Percentiles rank a stretch among this genome's conserved stretches.
phyloP scores from a whole-genome alignment of 92 coral and sea anemone genomes.

The Heliopora coerulea region DNA sequence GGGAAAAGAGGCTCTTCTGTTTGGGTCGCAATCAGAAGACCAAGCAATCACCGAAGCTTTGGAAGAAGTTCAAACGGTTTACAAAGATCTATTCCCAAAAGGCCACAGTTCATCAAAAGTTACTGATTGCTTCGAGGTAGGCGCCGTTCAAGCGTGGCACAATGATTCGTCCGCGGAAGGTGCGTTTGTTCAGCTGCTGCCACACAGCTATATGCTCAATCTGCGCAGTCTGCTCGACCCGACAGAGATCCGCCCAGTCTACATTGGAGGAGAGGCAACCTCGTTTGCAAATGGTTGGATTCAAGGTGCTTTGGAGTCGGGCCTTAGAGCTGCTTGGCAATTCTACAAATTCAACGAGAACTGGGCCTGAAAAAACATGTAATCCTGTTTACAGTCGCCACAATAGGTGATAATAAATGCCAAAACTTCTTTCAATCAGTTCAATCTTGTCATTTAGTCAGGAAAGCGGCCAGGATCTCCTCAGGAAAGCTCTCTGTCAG shows the following conservation, averaged over 20 bases:
- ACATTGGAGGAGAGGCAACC: slow-evolving; percentile 50
- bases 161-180: slow-evolving; percentile 54
- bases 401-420: no score
- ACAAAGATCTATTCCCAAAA: slow-evolving; percentile 15
- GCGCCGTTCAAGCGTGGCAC: slow-evolving; percentile 61
- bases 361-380: neutral
- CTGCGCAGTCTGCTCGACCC: slow-evolving; percentile 36
- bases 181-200: slow-evolving; percentile 46
- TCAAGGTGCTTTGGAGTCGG: slow-evolving; percentile 63
- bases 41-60: slow-evolving; percentile 50
- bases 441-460: no score
- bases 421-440: no score
- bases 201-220: slow-evolving; percentile 46
- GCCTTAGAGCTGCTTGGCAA: slow-evolving; percentile 63
- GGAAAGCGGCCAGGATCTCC: no score
- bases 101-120: slow-evolving; percentile 20
- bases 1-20: slow-evolving; percentile 53
- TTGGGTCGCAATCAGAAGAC: slow-evolving; percentile 49
- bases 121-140: slow-evolving; percentile 48
- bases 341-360: slow-evolving; percentile 49
- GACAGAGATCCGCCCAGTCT: slow-evolving; percentile 29
- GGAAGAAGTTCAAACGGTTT: slow-evolving; percentile 47
- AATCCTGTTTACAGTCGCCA: no score
- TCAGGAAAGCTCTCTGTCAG: no score
- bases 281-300: slow-evolving; percentile 63